Evolutionary conservation across 2,888 invertebrate genomes (phyloP), one percentile per base, ranked within the genome.

Genomic region (Lasioglossum villosulum): DNA sequence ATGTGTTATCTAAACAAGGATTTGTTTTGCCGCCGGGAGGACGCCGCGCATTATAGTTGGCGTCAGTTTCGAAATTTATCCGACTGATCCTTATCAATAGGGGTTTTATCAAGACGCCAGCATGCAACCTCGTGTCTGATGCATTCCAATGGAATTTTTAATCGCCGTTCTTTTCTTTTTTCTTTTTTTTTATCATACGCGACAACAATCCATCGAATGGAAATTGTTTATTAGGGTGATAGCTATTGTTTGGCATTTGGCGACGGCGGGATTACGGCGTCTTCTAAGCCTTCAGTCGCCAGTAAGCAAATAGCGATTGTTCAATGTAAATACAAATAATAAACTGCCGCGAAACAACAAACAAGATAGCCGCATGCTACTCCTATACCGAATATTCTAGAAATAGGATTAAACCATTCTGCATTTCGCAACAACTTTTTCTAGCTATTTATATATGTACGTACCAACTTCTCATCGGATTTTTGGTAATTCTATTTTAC

Each of bases 301-400:
- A 82, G 68, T 77, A 70, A 76, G 80, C 87, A 88, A 90, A 91
- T 78, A 92, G 0, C 84, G 88, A 90, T 91, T 90, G 88, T 90
- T 89, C 73, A 86, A 85, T 84, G 91, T 91, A 93, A 93, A 93
- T 90, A 92, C 89, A 93, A 93, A 92, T 84, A 93, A 91, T 91
- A 91, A 92, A 93, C 89, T 89, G 85, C 85, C 90, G 56, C 89
- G 88, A 86, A 91, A 92, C 66, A 86, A 81, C 56, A 86, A 84
- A 75, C 68, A 85, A 70, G 71, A 72, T 63, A 52, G 48, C 74
- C 27, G 27, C 75, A 63, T 30, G 48, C 42, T 23, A 74, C 66
- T 45, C 34, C 37, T n/a, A 71, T 74, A 82, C 74, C 68, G 16
- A 2, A 1, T 48, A 71, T 12, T 59, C 6, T 59, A n/a, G 34